phyloP scores from a whole-genome alignment of 2,797 vertebrate species.

The Crax fasciolata region DNA sequence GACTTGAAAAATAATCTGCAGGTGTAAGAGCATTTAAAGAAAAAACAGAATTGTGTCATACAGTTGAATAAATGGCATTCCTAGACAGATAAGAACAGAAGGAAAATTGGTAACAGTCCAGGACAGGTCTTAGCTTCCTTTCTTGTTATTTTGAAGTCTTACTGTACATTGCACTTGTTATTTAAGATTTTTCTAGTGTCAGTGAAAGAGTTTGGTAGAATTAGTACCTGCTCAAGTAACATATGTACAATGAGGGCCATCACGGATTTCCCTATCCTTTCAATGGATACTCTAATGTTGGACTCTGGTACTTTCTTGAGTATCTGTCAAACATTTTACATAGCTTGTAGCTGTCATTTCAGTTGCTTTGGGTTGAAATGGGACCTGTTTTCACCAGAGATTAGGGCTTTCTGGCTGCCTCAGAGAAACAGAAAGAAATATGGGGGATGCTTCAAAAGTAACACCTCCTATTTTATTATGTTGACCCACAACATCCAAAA shows the following conservation, averaged over 20 bases:
- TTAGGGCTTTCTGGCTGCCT: conserved; percentile 6
- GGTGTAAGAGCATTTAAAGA: background rate
- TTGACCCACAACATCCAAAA: background rate
- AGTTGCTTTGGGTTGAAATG: conserved; percentile 20
- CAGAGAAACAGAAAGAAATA: conserved; percentile 25
- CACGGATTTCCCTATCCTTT: background rate
- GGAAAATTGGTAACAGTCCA: background rate
- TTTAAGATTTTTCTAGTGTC: background rate
- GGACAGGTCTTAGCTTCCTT: background rate
- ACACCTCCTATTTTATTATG: background rate
- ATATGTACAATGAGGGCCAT: background rate
- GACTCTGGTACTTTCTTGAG: background rate
- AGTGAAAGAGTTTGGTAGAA: background rate
- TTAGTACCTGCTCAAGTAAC: background rate
- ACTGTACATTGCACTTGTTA: background rate
- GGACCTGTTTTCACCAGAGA: conserved; percentile 15
- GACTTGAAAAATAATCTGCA: background rate
- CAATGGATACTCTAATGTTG: background rate
- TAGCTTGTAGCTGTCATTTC: background rate
- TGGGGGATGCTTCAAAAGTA: background rate
- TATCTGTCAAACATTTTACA: background rate
- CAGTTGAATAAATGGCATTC: background rate
- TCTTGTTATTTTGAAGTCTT: background rate
- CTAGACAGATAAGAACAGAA: background rate
- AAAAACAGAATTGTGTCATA: background rate